Evolutionary conservation across 2,888 invertebrate species (phyloP), one percentile per base, ranked within the genome.

Genomic region (Halictus ligatus): DNA sequence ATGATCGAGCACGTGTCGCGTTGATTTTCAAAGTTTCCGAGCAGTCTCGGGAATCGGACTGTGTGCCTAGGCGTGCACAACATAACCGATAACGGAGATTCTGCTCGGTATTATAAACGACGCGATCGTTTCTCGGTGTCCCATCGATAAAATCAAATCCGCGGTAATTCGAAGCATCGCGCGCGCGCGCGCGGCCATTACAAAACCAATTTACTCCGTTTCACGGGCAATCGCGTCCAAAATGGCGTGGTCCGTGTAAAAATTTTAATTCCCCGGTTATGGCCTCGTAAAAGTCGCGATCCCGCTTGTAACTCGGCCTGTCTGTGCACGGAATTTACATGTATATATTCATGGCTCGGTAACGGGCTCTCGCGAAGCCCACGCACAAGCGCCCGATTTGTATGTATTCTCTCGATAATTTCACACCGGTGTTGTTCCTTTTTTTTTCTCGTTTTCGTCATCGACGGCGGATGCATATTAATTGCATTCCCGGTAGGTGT

Each of bases 151-250:
- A 75, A 84, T 84, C 79, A 84, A 84, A 84, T 84, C 67, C 67
- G 76, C 58, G 48, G 85, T 80, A 80, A 79, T 85, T 85, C 64
- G 75, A 21, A 80, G 75, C 80, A 48, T n/a, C 84, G 64, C 84
- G 64, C 75, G 58, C 76, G 73, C 84, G 64, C 84, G 64, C 75
- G 58, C 76, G 73, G 80, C 84, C 85, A 79, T 84, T 84, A 73
- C 79, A 73, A 85, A 85, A 85, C 79, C 85, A 84, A 85, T 85
- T 85, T 79, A 73, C 75, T 76, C 67, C 84, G 79, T 80, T 85
- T 80, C 85, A 79, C 84, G 85, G 79, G 75, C 84, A 85, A 84
- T 85, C 85, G 75, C 76, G 25, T 25, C 54, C 48, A 72, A 78
- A 84, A 84, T 78, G 84, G 75, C n/a, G 13, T 8, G 50, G 46